Percentiles rank a stretch among this genome's conserved stretches.
Evolutionary conservation across 1,140 invertebrate species (phyloP).

Genomic region (Bombyx mori): ASM3026992v2 NC_085112.1:2749501-2750000

Average conservation of each 20-base stretch:
- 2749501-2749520: too few relatives aligned
- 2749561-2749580: slow-evolving; percentile 80
- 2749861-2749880: too few relatives aligned
- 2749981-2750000: too few relatives aligned
- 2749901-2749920: too few relatives aligned
- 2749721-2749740: slow-evolving; percentile 84
- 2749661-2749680: slow-evolving; percentile 91
- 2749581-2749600: slow-evolving; percentile 84
- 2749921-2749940: too few relatives aligned
- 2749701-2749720: slow-evolving; percentile 81
- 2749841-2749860: too few relatives aligned
- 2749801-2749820: neutral
- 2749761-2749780: neutral
- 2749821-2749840: too few relatives aligned
- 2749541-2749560: too few relatives aligned
- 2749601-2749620: slow-evolving; percentile 72
- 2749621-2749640: slow-evolving; percentile 76
- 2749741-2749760: slow-evolving; percentile 74
- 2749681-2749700: slow-evolving; percentile 88
- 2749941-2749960: too few relatives aligned
- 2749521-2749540: too few relatives aligned
- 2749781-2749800: neutral
- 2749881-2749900: too few relatives aligned
- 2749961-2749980: too few relatives aligned
- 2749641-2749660: slow-evolving; percentile 82